phyloP scores from a whole-genome alignment of 2,888 invertebrate species.

The Orthosia gothica region DNA sequence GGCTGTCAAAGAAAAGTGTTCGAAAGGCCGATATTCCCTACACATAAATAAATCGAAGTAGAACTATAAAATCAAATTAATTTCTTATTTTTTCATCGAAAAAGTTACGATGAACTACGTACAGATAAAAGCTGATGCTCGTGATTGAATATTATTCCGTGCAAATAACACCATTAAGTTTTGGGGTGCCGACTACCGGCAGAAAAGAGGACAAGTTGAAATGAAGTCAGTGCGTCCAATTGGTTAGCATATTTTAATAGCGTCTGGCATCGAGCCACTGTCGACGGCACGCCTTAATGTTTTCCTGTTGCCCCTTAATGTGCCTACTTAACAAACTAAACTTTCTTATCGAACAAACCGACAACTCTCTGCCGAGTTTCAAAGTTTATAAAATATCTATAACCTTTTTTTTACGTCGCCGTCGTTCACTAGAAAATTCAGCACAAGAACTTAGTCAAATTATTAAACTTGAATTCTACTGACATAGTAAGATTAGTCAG shows the following conservation, averaged over 20 bases:
- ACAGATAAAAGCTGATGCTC: conserved; percentile 70
- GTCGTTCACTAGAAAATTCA: conserved; percentile 69
- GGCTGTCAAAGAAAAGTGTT: neutral
- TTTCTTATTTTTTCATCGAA: conserved; percentile 3
- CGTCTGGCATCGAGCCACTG: conserved; percentile 87
- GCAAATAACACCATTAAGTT: conserved; percentile 81
- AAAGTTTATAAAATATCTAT: conserved; percentile 83
- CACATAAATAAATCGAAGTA: neutral
- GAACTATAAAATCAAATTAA: neutral
- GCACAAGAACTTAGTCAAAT: conserved; percentile 47
- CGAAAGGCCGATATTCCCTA: neutral
- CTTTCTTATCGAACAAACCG: conserved; percentile 89
- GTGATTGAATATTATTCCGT: conserved; percentile 80
- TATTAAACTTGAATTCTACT: conserved; percentile 41
- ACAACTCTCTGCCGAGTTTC: conserved; percentile 81
- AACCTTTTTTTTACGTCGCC: conserved; percentile 70
- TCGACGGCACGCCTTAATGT: conserved; percentile 87
- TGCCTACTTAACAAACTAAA: conserved; percentile 90
- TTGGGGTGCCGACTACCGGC: conserved; percentile 69
- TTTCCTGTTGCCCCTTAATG: conserved; percentile 90
- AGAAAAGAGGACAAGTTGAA: conserved; percentile 74
- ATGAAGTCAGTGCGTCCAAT: conserved; percentile 84
- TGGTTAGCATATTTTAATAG: conserved; percentile 89
- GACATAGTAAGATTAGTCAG: conserved; percentile 21
- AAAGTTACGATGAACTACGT: conserved; percentile 64